Conservation (phyloP, 2,113 vertebrate species). For the Onychostruthus taczanowskii region DNA sequence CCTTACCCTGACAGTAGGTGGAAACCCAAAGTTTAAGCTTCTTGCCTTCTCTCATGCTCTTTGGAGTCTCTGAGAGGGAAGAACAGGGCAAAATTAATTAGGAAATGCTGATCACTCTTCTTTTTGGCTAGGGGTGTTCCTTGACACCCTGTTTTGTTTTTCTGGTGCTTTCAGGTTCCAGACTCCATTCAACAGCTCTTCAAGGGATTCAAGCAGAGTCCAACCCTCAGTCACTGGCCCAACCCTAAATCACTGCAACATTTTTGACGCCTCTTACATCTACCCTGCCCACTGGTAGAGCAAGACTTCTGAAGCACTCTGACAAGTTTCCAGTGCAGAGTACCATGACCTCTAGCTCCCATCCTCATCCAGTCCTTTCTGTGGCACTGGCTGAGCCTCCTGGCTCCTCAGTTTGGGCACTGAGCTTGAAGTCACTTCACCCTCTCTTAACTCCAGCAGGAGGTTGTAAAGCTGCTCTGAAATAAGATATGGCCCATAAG, state of each 20-base stretch:
- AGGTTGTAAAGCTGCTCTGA: not conserved
- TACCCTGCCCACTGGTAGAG: not conserved
- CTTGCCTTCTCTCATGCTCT: not conserved
- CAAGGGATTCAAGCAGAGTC: not conserved
- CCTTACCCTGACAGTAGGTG: not conserved
- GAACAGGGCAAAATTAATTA: not conserved
- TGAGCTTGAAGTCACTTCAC: not conserved
- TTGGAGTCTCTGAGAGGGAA: not conserved
- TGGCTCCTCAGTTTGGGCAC: not conserved
- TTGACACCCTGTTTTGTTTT: not conserved
- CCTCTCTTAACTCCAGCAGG: not conserved
- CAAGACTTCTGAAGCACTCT: not conserved
- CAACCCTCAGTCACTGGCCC: not conserved
- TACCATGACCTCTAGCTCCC: not conserved
- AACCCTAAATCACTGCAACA: not conserved
- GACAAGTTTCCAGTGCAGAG: not conserved
- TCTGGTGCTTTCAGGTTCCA: not conserved
- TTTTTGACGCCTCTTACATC: not conserved
- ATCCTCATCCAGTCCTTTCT: not conserved
- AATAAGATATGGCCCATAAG: not conserved
- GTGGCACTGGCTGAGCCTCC: not conserved
- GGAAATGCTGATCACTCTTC: not conserved
- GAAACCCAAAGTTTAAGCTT: not conserved
- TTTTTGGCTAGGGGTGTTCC: not conserved
- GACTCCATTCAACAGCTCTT: not conserved